Evolutionary conservation across 2,888 invertebrate genomes (phyloP).

Genomic region (Tenthredo notha): DNA sequence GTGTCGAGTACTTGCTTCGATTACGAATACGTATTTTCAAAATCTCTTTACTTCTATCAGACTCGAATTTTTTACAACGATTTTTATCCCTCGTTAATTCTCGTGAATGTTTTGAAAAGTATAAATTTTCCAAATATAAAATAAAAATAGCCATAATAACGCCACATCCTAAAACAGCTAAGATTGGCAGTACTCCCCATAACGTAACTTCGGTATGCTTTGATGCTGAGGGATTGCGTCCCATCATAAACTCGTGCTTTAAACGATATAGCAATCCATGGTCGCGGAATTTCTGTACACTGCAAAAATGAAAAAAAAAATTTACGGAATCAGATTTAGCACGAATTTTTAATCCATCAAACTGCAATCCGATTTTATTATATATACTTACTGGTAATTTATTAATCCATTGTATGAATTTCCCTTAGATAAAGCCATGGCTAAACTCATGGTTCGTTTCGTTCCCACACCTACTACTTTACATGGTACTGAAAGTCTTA

Average conservation of each 20-base stretch:
- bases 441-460: conserved; percentile 65
- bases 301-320: conserved; percentile 57
- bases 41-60: not conserved
- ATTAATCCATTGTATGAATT: conserved; percentile 67
- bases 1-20: not conserved
- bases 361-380: not conserved
- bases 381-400: conserved; percentile 63
- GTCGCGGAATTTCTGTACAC: conserved; percentile 66
- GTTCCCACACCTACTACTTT: conserved; percentile 63
- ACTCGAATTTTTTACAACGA: not conserved
- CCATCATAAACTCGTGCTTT: conserved; percentile 55
- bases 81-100: not conserved
- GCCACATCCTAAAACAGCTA: conserved; percentile 64
- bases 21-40: conserved; percentile 3
- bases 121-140: conserved; percentile 60
- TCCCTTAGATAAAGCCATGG: conserved; percentile 62
- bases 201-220: conserved; percentile 59
- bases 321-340: not conserved
- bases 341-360: not conserved
- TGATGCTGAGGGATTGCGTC: not conserved
- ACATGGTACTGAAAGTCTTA: conserved; percentile 62
- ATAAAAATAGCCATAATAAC: conserved; percentile 60
- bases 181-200: conserved; percentile 63
- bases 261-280: conserved; percentile 66
- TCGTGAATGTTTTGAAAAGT: not conserved